phyloP scores from a whole-genome alignment of 1,140 invertebrate species.

The Hypothenemus hampei region DNA sequence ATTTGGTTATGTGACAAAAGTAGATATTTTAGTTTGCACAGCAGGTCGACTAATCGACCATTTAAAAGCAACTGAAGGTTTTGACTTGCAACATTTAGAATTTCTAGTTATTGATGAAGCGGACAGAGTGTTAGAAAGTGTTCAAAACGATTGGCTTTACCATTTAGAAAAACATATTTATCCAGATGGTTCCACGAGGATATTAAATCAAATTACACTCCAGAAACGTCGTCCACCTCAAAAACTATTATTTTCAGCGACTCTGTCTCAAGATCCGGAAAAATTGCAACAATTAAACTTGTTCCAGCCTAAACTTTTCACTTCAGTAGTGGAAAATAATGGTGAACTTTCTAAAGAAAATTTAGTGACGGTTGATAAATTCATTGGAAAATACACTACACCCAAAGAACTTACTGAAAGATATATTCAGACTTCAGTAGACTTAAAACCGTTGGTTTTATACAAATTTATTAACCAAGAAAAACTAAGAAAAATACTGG shows the following conservation, averaged over 20 bases:
- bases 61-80: constrained; percentile 80
- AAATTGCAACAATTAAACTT: constrained; percentile 81
- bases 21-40: constrained; percentile 90
- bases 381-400: constrained; percentile 75
- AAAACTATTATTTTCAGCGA: constrained; percentile 93
- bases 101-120: constrained; percentile 95
- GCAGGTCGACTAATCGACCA: constrained; percentile 92
- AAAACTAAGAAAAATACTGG: constrained; percentile 69
- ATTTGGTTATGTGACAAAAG: constrained; percentile 49
- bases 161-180: constrained; percentile 59
- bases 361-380: constrained; percentile 47
- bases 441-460: constrained; percentile 79
- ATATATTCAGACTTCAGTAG: constrained; percentile 60
- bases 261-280: constrained; percentile 92
- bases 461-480: constrained; percentile 65
- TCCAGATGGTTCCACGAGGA: constrained; percentile 29
- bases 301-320: constrained; percentile 89
- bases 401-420: constrained; percentile 78
- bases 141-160: constrained; percentile 85
- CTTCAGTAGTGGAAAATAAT: constrained; percentile 55
- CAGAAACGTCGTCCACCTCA: constrained; percentile 62
- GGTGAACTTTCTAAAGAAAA: constrained; percentile 43
- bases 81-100: constrained; percentile 70
- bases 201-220: constrained; percentile 47
- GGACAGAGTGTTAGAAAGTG: constrained; percentile 85